Evolutionary conservation across 2,113 vertebrate genomes (phyloP), one percentile per base, ranked within the genome.

Genomic region (Acrocephalus kingi): DNA sequence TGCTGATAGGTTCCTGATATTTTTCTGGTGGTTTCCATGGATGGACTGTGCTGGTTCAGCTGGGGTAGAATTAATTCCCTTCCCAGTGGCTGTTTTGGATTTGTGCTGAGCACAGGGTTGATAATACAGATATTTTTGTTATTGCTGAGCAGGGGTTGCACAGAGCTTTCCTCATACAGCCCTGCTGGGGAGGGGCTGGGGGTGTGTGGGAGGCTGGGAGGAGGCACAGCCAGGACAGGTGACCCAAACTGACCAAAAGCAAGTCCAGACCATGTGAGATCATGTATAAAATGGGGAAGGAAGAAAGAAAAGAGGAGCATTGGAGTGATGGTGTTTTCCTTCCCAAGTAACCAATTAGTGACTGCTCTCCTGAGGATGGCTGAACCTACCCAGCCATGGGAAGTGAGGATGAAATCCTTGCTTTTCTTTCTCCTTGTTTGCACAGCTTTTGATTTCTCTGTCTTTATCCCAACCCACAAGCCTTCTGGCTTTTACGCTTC

Each of bases 111-210:
- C 63, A 55, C 30, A 22, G 69, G 20, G 48, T 7, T 41, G 63
- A 43, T 49, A 55, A 84, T 1, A 43, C 11, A 62, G 63, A 20
- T 69, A 7, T 27, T 69, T 52, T 30, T 89, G 46, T 67, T 35
- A 4, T 5, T 83, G 14, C 41, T 83, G 63, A 52, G 77, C 54
- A 52, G 76, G 59, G 46, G 2, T 22, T 31, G 49, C 46, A 24
- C 69, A 68, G 54, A 46, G 7, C n/a, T 24, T 75, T 82, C 20
- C 69, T 54, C 0, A 0, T 7, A 7, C 4, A 1, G 33, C 17
- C 39, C 25, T 0, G 0, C 54, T 68, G 62, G 24, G 27, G 51
- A 63, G 30, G 17, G 30, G 20, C 49, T 30, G 84, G n/a, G 30
- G 33, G 4, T 33, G 39, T 7, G 11, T 12, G 39, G 37, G 46